Evolutionary conservation across 2,888 invertebrate species (phyloP), one percentile per base, ranked within the genome.

Genomic region (Chelonus formosanus): DNA sequence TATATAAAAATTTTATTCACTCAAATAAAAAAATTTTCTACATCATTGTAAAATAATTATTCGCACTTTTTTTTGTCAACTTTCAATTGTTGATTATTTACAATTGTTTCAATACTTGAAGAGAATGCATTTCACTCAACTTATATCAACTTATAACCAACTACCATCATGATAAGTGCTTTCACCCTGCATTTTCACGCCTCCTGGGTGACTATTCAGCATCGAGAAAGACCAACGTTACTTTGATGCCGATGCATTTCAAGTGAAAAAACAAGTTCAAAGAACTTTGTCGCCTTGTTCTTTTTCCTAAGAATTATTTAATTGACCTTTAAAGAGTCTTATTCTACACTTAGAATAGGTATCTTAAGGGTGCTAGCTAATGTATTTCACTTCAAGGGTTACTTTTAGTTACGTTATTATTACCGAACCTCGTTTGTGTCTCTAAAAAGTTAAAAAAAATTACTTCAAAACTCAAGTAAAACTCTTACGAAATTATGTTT

Each of bases 171-270:
- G 48, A 31, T 8, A 35, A 34, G 58, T 36, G 34, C 58, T 35
- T 58, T 58, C 58, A 58, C 58, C 31, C 20, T 35, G 10, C 35
- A 58, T 45, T 31, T 58, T 47, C 10, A 32, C 47, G 34, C 47
- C 47, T 45, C n/a, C 32, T n/a, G 32, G 20, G 20, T 8, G 35
- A 47, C 58, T 34, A 35, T 58, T 45, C 58, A 47, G 8, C 43
- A 34, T 47, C 58, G 47, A 54, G 54, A 34, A 31, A 58, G 44
- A 35, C 43, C 43, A 20, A 36, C 31, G 44, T 58, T 58, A 32
- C 58, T 58, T 58, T 58, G 58, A 58, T 58, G 45, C 47, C 47
- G 10, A 58, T 47, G 58, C 47, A 47, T 58, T 58, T 47, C 3
- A 31, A 6, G 32, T 47, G 35, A 35, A 35, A 47, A 58, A 47